phyloP scores from a whole-genome alignment of 2,888 invertebrate species.

The Cephonodes hylas region DNA sequence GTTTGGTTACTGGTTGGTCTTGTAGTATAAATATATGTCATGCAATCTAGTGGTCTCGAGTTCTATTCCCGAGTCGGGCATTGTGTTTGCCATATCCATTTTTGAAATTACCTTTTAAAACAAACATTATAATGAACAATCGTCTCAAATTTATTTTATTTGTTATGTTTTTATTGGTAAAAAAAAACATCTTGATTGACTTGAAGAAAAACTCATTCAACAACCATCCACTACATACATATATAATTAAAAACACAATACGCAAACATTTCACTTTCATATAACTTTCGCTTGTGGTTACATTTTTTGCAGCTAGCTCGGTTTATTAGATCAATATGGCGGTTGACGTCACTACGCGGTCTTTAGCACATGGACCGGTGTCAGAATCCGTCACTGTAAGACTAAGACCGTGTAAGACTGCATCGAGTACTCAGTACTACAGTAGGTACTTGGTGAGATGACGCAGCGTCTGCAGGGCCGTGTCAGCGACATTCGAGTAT shows the following conservation, averaged over 20 bases:
- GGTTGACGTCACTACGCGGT: neutral
- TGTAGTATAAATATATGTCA: too few species aligned
- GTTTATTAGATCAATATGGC: neutral
- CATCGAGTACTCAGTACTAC: too few species aligned
- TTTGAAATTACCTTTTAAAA: too few species aligned
- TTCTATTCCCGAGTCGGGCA: too few species aligned
- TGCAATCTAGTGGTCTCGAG: too few species aligned
- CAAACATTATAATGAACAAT: too few species aligned
- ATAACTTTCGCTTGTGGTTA: neutral
- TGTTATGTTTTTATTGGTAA: too few species aligned
- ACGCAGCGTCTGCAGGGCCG: slow-evolving; percentile 40
- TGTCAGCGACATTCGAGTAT: slow-evolving; percentile 45
- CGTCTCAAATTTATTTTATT: too few species aligned
- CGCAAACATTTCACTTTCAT: neutral
- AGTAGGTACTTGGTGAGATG: too few species aligned
- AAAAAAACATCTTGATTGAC: neutral
- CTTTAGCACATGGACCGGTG: neutral
- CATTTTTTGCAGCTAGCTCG: neutral
- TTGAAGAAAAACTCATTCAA: neutral
- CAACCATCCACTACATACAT: neutral
- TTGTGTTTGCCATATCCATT: too few species aligned
- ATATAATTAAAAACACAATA: neutral
- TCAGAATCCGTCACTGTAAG: slow-evolving; percentile 29
- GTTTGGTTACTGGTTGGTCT: too few species aligned
- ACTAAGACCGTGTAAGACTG: too few species aligned